Percentiles rank a stretch among this genome's conserved stretches.
These are phyloP conservation scores for Phoeniculus purpureus DNA, from an alignment of 2,797 vertebrate species.

Conservation along the genomic window DNA sequence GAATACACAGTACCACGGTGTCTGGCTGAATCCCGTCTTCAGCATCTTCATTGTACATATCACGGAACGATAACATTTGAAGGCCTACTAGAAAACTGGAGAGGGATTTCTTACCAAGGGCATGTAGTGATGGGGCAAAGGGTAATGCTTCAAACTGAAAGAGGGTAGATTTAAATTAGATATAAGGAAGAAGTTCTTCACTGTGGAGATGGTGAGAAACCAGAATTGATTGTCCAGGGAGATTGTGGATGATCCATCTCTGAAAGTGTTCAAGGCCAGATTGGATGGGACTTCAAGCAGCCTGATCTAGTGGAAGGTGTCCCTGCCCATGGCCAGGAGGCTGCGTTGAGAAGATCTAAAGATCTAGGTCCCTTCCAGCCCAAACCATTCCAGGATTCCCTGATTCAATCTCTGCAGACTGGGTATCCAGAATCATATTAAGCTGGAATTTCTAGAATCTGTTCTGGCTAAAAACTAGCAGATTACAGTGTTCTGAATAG, in stretches of 20 bases:
- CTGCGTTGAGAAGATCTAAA: not conserved
- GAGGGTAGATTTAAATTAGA: not conserved
- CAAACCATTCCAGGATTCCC: not conserved
- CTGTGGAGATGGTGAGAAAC: not conserved
- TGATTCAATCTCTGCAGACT: not conserved
- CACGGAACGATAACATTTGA: not conserved
- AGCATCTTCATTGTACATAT: not conserved
- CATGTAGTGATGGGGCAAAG: not conserved
- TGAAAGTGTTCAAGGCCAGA: not conserved
- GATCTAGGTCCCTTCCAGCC: not conserved
- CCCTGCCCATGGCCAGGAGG: not conserved
- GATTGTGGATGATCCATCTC: not conserved
- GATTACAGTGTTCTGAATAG: rapidly evolving
- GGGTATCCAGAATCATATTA: not conserved
- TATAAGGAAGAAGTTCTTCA: not conserved
- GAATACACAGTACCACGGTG: not conserved
- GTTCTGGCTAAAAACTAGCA: not conserved
- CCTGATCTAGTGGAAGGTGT: not conserved
- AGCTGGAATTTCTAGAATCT: not conserved
- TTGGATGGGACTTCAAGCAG: not conserved
- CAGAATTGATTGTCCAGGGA: not conserved
- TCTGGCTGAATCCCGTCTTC: not conserved
- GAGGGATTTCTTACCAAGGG: not conserved
- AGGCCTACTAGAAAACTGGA: not conserved
- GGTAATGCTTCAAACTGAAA: not conserved